A percentile compares a stretch with the other conserved stretches of the same genome.
These are phyloP conservation scores for Marmota flaviventris DNA, from an alignment of 2,113 vertebrate genomes.

Conservation along the genomic window DNA sequence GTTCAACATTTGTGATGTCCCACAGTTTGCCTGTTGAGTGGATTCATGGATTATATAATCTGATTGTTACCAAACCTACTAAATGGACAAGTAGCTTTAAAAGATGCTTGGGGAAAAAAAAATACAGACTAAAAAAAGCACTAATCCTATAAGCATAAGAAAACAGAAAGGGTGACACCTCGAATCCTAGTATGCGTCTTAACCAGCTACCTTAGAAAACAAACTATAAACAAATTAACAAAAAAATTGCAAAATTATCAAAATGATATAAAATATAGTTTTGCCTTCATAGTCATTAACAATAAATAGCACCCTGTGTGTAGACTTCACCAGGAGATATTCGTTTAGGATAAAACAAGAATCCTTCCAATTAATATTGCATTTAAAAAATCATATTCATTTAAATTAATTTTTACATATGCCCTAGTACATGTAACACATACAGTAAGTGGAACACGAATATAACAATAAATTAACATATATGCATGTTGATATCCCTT, in stretches of 20 bases:
- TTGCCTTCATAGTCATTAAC: not conserved
- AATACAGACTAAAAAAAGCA: not conserved
- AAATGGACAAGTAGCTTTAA: not conserved
- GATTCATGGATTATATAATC: not conserved
- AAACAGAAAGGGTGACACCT: not conserved
- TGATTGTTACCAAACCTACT: not conserved
- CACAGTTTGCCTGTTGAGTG: not conserved
- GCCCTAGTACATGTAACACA: not conserved
- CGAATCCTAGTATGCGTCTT: not conserved
- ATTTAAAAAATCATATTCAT: not conserved
- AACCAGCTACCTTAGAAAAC: not conserved
- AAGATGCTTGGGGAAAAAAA: not conserved
- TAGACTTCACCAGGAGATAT: not conserved
- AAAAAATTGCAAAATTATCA: constrained; percentile 45
- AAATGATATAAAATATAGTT: not conserved
- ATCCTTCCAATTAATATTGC: not conserved
- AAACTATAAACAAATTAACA: not conserved
- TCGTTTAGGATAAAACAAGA: not conserved
- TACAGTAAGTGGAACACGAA: not conserved
- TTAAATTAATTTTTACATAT: not conserved
- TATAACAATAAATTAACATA: not conserved
- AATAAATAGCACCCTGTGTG: not conserved
- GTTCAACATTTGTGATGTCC: not conserved
- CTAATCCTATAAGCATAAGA: not conserved
- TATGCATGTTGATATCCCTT: not conserved